Evolutionary conservation across 2,888 invertebrate species (phyloP).

Genomic region (Carterocephalus palaemon): DNA sequence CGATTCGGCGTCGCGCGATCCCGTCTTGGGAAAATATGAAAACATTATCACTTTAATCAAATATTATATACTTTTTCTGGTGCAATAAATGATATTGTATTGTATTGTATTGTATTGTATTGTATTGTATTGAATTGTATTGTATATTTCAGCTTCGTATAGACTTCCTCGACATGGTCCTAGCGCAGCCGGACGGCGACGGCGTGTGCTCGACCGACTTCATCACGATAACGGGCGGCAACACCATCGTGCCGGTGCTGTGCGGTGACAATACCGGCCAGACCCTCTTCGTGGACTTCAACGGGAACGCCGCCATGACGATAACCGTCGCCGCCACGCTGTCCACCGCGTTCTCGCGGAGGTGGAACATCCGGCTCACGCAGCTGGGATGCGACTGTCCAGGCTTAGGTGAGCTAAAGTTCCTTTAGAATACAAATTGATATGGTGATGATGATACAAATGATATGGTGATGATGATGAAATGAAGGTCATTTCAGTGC

Average conservation of each 20-base stretch:
- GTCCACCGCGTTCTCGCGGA: slow-evolving; percentile 79
- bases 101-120: no score
- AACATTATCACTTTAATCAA: no score
- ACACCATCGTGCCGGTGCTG: slow-evolving; percentile 82
- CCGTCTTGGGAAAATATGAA: no score
- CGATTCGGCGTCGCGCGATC: no score
- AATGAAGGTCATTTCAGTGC: no score
- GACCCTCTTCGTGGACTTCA: slow-evolving; percentile 87
- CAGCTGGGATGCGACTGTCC: slow-evolving; percentile 86
- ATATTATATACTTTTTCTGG: no score
- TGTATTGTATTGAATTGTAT: no score
- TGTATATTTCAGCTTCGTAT: slow-evolving; percentile 81
- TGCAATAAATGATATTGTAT: no score
- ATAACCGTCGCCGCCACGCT: slow-evolving; percentile 82
- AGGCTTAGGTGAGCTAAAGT: slow-evolving; percentile 75
- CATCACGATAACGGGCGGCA: slow-evolving; percentile 83
- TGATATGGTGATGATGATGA: no score
- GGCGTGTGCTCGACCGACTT: slow-evolving; percentile 85
- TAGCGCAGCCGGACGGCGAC: slow-evolving; percentile 86
- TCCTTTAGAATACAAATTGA: no score
- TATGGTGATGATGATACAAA: no score
- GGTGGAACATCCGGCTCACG: slow-evolving; percentile 86
- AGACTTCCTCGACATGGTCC: slow-evolving; percentile 85
- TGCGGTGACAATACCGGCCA: slow-evolving; percentile 91
- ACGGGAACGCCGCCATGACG: slow-evolving; percentile 82